phyloP scores from a whole-genome alignment of 1,140 invertebrate species.

The Euwallacea similis region DNA sequence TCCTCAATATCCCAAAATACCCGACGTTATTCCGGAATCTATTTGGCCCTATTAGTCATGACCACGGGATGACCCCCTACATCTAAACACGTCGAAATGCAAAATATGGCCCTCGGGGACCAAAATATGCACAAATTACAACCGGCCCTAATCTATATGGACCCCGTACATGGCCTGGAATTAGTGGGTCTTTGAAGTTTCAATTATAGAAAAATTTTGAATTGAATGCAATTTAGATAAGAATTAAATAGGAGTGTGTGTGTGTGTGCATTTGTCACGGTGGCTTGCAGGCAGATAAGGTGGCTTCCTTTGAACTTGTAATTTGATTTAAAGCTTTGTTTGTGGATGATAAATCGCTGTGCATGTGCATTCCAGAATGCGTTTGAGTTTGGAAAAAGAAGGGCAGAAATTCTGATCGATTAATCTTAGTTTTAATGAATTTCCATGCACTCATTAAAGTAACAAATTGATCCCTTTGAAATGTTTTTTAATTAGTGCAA shows the following conservation, averaged over 20 bases:
- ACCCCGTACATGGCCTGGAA: conserved; percentile 22
- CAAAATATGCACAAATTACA: conserved; percentile 37
- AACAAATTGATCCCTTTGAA: too few species aligned
- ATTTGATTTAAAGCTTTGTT: conserved; percentile 1
- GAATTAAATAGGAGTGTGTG: conserved; percentile 7
- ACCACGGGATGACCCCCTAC: conserved; percentile 24
- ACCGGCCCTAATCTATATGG: conserved; percentile 23
- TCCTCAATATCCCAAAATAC: too few species aligned
- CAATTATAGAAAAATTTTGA: conserved; percentile 26
- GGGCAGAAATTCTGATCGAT: too few species aligned
- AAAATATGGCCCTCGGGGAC: conserved; percentile 33
- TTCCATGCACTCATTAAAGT: too few species aligned
- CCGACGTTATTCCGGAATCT: conserved; percentile 1
- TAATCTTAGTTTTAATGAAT: too few species aligned
- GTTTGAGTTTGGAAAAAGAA: too few species aligned
- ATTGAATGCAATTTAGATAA: conserved; percentile 29
- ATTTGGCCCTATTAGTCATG: conserved; percentile 29
- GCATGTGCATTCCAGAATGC: too few species aligned
- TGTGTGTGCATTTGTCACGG: conserved; percentile 17
- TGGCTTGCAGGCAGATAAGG: background rate
- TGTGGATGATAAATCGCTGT: too few species aligned
- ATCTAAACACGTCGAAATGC: conserved; percentile 26
- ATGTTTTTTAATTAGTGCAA: too few species aligned
- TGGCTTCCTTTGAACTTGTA: background rate
- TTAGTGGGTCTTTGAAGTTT: conserved; percentile 26